Evolutionary conservation across 2,113 vertebrate species (phyloP).

Genomic region (Phocoena sinus): DNA sequence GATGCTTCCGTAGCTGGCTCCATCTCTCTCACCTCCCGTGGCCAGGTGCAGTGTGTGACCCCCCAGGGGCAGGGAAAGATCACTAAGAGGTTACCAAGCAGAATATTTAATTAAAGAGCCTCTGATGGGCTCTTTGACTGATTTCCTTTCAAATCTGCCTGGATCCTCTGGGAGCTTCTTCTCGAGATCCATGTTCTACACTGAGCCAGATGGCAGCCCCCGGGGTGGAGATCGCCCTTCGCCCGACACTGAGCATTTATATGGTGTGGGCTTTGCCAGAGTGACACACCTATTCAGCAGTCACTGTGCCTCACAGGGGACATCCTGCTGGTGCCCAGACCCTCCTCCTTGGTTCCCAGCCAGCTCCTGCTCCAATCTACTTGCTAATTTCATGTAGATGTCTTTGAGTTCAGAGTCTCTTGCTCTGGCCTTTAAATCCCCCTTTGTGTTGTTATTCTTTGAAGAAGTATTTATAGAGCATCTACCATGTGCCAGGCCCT

Average conservation of each 20-base stretch:
- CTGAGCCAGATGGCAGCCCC: background rate
- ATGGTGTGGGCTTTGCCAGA: background rate
- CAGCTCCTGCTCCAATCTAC: background rate
- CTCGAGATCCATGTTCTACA: background rate
- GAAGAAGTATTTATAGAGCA: background rate
- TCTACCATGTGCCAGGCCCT: background rate
- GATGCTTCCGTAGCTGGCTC: background rate
- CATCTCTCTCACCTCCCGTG: background rate
- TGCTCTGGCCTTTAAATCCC: background rate
- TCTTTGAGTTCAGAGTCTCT: background rate
- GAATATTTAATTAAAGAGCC: conserved; percentile 21
- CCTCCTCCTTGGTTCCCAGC: background rate
- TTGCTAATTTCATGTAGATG: background rate
- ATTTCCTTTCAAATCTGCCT: conserved; percentile 48
- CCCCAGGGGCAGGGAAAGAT: background rate
- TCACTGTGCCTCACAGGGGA: background rate
- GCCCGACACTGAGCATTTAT: background rate
- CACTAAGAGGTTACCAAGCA: background rate
- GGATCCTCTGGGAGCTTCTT: conserved; percentile 1
- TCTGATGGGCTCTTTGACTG: background rate
- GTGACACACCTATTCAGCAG: background rate
- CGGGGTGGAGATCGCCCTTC: background rate
- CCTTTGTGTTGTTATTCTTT: background rate
- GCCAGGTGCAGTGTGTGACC: background rate
- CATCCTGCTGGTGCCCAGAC: background rate